Conservation (phyloP, 2,888 invertebrate genomes). For the Calephelis perditalis region DNA sequence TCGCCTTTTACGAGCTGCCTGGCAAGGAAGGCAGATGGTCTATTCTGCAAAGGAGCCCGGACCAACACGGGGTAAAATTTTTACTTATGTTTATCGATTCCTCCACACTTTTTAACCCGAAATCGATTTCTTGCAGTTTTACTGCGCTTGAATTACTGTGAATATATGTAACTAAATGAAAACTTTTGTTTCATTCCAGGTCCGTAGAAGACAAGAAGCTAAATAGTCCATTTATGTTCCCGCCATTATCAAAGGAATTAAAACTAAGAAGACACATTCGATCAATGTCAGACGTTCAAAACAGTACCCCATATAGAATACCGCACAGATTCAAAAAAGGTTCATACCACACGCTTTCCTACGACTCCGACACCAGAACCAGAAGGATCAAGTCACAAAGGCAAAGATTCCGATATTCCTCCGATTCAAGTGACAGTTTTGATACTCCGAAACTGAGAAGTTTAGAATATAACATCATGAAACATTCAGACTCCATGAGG, state of each 20-base stretch:
- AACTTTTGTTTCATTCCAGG: conserved; percentile 47
- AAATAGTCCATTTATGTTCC: conserved; percentile 44
- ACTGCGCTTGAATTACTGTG: no score
- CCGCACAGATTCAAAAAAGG: conserved; percentile 54
- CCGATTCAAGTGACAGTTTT: conserved; percentile 61
- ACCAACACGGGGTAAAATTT: no score
- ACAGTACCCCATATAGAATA: conserved; percentile 62
- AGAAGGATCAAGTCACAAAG: conserved; percentile 50
- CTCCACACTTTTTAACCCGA: no score
- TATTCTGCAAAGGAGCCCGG: no score
- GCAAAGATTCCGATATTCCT: conserved; percentile 51
- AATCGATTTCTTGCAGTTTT: no score
- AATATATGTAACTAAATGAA: background rate
- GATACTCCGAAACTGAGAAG: conserved; percentile 50
- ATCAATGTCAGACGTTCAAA: conserved; percentile 71
- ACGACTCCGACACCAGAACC: conserved; percentile 64
- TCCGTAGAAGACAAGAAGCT: conserved; percentile 51
- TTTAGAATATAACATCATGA: conserved; percentile 59
- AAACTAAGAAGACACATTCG: conserved; percentile 63
- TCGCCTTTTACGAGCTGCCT: no score
- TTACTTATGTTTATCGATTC: no score
- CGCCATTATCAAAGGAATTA: conserved; percentile 61
- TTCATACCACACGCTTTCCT: conserved; percentile 53
- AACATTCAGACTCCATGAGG: conserved; percentile 69
- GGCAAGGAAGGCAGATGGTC: no score